These are phyloP conservation scores for Galeopsomyia nigrocyanea DNA, from an alignment of 2,888 invertebrate genomes.

Conservation along the genomic window DNA sequence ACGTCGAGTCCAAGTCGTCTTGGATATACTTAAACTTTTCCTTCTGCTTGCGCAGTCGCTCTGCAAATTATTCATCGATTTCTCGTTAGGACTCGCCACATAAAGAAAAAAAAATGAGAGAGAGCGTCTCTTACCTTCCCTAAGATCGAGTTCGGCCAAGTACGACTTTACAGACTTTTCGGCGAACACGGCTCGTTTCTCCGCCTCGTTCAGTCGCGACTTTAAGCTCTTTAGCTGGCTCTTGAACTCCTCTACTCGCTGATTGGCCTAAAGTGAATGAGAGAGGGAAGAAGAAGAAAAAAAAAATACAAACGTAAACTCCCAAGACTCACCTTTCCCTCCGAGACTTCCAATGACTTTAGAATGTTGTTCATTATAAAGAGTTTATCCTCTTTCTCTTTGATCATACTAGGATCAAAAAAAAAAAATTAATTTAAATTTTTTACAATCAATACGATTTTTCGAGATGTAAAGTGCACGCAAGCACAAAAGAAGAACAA, in stretches of 20 bases:
- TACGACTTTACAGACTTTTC: constrained; percentile 80
- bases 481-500: neutral
- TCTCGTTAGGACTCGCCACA: neutral
- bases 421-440: too few relatives aligned
- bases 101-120: too few relatives aligned
- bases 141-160: constrained; percentile 79
- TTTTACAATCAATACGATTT: too few relatives aligned
- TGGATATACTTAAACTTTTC: constrained; percentile 85
- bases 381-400: constrained; percentile 78
- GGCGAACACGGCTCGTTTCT: constrained; percentile 79
- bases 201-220: constrained; percentile 64
- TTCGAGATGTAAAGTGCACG: too few relatives aligned
- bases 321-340: constrained; percentile 71
- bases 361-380: constrained; percentile 80
- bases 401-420: too few relatives aligned
- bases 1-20: constrained; percentile 82
- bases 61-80: constrained; percentile 72
- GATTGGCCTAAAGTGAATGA: constrained; percentile 70
- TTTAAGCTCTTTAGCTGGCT: constrained; percentile 67
- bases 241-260: constrained; percentile 76
- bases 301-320: neutral
- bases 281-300: neutral
- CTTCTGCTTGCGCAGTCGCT: constrained; percentile 85
- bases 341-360: constrained; percentile 79
- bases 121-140: constrained; percentile 72